These are phyloP conservation scores for Halictus rubicundus DNA, from an alignment of 1,140 invertebrate genomes.

Conservation along the genomic window DNA sequence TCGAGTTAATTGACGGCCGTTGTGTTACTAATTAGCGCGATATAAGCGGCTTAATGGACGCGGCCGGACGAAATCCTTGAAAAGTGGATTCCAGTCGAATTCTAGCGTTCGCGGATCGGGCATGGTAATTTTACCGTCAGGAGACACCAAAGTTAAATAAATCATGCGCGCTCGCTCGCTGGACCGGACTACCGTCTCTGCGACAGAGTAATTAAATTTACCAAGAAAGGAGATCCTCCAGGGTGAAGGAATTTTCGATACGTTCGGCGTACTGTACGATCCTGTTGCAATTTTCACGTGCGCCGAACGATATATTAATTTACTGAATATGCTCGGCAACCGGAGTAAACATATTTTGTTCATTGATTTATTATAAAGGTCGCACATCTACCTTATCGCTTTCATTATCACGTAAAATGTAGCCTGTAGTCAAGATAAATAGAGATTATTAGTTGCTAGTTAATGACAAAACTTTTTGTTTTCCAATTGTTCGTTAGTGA, in stretches of 20 bases:
- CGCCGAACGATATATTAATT: too few species aligned
- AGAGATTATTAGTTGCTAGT: too few species aligned
- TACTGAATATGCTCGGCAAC: too few species aligned
- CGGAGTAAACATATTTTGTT: too few species aligned
- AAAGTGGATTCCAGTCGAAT: neutral
- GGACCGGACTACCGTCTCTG: neutral
- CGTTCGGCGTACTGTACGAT: neutral
- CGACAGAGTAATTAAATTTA: conserved; percentile 36
- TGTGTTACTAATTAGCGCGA: conserved; percentile 18
- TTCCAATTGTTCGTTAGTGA: too few species aligned
- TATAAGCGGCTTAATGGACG: neutral
- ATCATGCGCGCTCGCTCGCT: neutral
- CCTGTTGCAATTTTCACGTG: neutral
- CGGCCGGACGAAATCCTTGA: conserved; percentile 4
- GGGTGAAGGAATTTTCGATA: neutral
- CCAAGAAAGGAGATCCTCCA: conserved; percentile 17
- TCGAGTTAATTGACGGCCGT: conserved; percentile 30
- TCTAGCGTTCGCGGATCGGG: neutral
- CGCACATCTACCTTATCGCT: too few species aligned
- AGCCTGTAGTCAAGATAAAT: too few species aligned
- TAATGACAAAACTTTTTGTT: too few species aligned
- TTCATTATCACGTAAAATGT: too few species aligned
- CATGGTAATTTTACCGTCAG: too few species aligned
- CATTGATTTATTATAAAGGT: too few species aligned
- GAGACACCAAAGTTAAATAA: neutral